Percentiles rank a stretch among this genome's conserved stretches.
Conservation (phyloP, 2,797 vertebrate species). For the Melopsittacus undulatus region DNA sequence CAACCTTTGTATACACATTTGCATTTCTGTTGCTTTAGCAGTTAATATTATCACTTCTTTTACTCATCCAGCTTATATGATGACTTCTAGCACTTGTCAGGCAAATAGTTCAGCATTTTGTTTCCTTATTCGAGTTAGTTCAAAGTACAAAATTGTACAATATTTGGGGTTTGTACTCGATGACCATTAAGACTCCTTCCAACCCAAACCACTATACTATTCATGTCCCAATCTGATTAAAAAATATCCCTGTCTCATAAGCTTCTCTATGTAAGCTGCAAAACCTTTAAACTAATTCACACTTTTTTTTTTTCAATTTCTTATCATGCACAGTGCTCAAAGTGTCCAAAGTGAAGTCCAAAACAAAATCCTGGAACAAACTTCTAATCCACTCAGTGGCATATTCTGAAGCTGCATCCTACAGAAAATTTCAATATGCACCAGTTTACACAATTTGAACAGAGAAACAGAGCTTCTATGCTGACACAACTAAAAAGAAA, state of each 20-base stretch:
- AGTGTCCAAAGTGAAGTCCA: not conserved
- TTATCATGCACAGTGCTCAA: not conserved
- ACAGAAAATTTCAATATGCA: not conserved
- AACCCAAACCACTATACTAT: not conserved
- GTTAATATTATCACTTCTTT: not conserved
- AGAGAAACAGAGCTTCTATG: not conserved
- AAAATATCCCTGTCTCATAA: not conserved
- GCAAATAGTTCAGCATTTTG: not conserved
- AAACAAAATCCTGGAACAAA: not conserved
- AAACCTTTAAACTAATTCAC: not conserved
- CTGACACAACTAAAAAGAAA: not conserved
- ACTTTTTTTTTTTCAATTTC: not conserved
- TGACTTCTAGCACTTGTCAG: not conserved
- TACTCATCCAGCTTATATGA: not conserved
- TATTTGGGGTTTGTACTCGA: not conserved
- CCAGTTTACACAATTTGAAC: not conserved
- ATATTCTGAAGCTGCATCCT: not conserved
- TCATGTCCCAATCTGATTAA: not conserved
- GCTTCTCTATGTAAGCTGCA: not conserved
- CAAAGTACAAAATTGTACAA: not conserved
- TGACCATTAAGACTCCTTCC: not conserved
- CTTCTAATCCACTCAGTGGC: not conserved
- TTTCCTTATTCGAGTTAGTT: not conserved
- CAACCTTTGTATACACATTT: not conserved
- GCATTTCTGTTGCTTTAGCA: not conserved